Evolutionary conservation across 2,113 vertebrate species (phyloP).

Genomic region (Nothoprocta pentlandii): DNA sequence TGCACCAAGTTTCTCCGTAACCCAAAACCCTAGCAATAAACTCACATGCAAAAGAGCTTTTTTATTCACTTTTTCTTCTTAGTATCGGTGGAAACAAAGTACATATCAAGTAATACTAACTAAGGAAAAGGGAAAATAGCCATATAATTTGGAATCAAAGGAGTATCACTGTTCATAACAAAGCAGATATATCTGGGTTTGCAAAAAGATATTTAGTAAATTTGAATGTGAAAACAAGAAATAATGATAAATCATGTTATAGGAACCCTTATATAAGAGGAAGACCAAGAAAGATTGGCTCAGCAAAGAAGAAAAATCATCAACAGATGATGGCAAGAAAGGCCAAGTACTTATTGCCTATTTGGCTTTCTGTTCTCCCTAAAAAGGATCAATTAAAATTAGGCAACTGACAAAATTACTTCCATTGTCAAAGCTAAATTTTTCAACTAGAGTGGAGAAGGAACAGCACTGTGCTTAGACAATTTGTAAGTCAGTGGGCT

Average conservation of each 20-base stretch:
- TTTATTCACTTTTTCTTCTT: not conserved
- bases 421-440: accelerated
- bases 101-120: not conserved
- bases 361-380: not conserved
- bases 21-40: not conserved
- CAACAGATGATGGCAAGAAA: not conserved
- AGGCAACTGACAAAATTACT: not conserved
- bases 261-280: not conserved
- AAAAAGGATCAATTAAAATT: not conserved
- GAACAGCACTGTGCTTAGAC: not conserved
- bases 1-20: not conserved
- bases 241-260: not conserved
- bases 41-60: not conserved
- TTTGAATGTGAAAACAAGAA: not conserved
- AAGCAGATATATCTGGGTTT: not conserved
- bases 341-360: not conserved
- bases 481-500: not conserved
- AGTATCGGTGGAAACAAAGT: not conserved
- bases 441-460: not conserved
- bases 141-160: not conserved
- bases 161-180: not conserved
- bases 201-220: not conserved
- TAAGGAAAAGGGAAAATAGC: not conserved
- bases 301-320: not conserved
- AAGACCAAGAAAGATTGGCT: not conserved